Evolutionary conservation across 2,888 invertebrate genomes (phyloP), one percentile per base, ranked within the genome.

Genomic region (Junonia oenone): DNA sequence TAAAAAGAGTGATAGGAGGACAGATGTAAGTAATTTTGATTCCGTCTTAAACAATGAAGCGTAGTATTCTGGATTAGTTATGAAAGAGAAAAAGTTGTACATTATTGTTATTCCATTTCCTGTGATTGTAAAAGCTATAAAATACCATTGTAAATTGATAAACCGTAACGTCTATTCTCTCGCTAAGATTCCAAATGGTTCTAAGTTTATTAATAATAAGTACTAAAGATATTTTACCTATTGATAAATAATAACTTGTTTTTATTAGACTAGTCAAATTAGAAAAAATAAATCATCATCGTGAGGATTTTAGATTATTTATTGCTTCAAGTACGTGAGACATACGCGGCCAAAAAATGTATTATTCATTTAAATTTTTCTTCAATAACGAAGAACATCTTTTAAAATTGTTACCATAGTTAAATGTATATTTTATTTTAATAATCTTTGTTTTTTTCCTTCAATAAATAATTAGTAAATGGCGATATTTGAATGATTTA

Each of bases 211-310:
- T 63, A 61, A 59, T 58, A 58, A 65, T 64, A 22, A 22, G 22
- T 22, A 62, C 61, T 65, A 65, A 68, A 62, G 63, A 68, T 68
- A 64, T 67, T 64, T 71, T 73, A 59, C 60, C 56, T 62, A 62
- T 67, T 63, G 59, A 67, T 66, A 54, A 61, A 55, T 57, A 61
- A 55, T 57, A 64, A 59, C 55, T 59, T 59, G 56, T 62, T 67
- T 63, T 66, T 69, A 76, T 84, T 86, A 86, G 86, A 88, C 89
- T 90, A 89, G 89, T 90, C 89, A 90, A 83, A 81, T 77, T 82
- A 81, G 80, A 73, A 76, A 76, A 73, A 72, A 78, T 78, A 79
- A 81, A 79, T 63, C 62, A 64, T 74, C 71, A 68, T 67, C 74
- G 74, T 75, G 78, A 75, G 71, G 72, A 74, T 75, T 75, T 75